A percentile compares a stretch with the other conserved stretches of the same genome.
Evolutionary conservation across 2,888 invertebrate genomes (phyloP).

Genomic region (Tholera decimalis): DNA sequence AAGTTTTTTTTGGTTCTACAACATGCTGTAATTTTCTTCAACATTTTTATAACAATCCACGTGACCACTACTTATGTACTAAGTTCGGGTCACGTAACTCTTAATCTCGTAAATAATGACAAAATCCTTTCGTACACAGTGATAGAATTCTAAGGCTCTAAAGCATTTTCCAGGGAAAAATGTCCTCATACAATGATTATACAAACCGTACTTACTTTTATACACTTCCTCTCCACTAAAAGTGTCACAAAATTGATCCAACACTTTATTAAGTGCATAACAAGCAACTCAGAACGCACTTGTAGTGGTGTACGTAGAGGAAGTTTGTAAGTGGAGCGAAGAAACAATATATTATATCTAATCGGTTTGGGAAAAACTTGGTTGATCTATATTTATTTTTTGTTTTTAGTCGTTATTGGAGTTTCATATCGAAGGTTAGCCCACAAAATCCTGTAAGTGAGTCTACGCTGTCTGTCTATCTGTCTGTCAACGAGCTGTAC

Average conservation of each 20-base stretch:
- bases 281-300: constrained; percentile 58
- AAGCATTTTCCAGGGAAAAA: background rate
- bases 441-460: too few relatives aligned
- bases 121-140: constrained; percentile 1
- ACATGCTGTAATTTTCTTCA: too few relatives aligned
- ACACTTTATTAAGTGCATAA: constrained; percentile 64
- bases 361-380: background rate
- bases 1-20: too few relatives aligned
- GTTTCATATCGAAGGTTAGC: too few relatives aligned
- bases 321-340: constrained; percentile 30
- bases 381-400: too few relatives aligned
- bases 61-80: too few relatives aligned
- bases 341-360: constrained; percentile 1
- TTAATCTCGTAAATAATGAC: constrained; percentile 1
- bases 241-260: constrained; percentile 41
- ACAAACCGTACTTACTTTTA: background rate
- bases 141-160: background rate
- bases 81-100: background rate
- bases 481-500: too few relatives aligned
- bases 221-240: constrained; percentile 13
- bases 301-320: constrained; percentile 51
- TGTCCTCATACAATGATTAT: constrained; percentile 6
- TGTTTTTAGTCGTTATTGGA: too few relatives aligned
- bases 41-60: too few relatives aligned
- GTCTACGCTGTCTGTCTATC: too few relatives aligned